Evolutionary conservation across 2,888 invertebrate genomes (phyloP), one percentile per base, ranked within the genome.

Genomic region (Drosophila ochracea): DNA sequence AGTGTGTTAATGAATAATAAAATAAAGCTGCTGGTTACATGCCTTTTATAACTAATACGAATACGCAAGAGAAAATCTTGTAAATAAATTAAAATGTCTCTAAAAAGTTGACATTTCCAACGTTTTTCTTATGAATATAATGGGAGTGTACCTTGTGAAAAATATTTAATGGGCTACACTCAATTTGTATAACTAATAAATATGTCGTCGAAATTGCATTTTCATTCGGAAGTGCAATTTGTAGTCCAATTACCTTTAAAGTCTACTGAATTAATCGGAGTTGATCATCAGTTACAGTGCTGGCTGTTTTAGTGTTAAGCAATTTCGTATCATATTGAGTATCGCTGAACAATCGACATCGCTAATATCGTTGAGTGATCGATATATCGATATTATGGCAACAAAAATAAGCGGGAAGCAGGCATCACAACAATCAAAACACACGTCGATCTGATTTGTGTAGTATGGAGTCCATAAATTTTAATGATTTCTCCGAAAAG

Each of bases 391-490:
- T 30, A 31, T 21, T 16, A n/a, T 21, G 31, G 13, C 63, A 74
- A 39, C 3, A 37, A 11, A 62, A 59, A 59, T n/a, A 47, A 68
- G 81, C 83, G 81, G 80, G 73, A 78, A 77, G 53, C 3, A 21
- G 25, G 78, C 78, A 68, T 78, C 73, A 66, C 66, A 68, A 68
- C 13, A 33, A 71, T 54, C 66, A 52, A 60, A 77, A 54, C 39
- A 62, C 13, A 35, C 30, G 50, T 10, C 25, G 9, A 57, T 61
- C 30, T 39, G 2, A 21, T 35, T 52, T 21, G 13, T 21, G 10
- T 28, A 16, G 61, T 61, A 80, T 90, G 89, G 89, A 89, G 37
- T 43, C 67, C 0, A 77, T 90, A 9, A 83, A 85, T 58, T 90
- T 85, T 35, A 73, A 86, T 31, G 84, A 86, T 30, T 85, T 85